Conservation (phyloP, 2,113 vertebrate genomes). For the Orcinus orca region DNA sequence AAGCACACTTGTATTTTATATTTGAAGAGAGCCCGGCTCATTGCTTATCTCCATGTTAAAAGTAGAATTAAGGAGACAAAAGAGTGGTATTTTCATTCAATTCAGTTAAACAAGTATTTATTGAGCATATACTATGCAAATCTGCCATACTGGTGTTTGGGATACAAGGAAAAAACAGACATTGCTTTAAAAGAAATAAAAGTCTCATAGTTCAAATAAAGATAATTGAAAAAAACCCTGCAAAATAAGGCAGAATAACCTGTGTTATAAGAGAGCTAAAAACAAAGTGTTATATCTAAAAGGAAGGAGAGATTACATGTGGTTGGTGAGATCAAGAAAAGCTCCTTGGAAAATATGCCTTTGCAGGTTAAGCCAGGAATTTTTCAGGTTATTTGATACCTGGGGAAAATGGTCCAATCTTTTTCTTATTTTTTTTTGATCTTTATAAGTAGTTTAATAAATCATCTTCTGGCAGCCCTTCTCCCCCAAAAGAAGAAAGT, state of each 20-base stretch:
- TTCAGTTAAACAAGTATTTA: neutral
- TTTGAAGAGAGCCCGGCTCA: neutral
- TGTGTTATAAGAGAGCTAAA: neutral
- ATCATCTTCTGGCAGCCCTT: neutral
- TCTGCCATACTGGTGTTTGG: neutral
- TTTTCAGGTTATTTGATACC: neutral
- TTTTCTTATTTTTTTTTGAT: neutral
- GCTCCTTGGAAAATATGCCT: neutral
- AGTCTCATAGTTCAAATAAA: neutral
- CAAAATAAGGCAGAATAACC: neutral
- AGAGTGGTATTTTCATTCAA: neutral
- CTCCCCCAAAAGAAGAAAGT: neutral
- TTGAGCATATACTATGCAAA: neutral
- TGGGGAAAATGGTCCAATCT: neutral
- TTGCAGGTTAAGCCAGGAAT: neutral
- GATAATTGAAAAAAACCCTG: neutral
- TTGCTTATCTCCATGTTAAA: neutral
- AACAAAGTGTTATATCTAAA: neutral
- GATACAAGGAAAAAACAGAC: neutral
- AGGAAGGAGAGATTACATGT: neutral
- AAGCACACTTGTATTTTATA: neutral
- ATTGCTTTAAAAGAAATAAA: neutral
- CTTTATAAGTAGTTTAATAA: neutral
- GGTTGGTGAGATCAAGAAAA: neutral
- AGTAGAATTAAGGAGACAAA: neutral